Base-by-base conservation (phyloP, 2,888 invertebrate species). In the Oligia latruncula region DNA sequence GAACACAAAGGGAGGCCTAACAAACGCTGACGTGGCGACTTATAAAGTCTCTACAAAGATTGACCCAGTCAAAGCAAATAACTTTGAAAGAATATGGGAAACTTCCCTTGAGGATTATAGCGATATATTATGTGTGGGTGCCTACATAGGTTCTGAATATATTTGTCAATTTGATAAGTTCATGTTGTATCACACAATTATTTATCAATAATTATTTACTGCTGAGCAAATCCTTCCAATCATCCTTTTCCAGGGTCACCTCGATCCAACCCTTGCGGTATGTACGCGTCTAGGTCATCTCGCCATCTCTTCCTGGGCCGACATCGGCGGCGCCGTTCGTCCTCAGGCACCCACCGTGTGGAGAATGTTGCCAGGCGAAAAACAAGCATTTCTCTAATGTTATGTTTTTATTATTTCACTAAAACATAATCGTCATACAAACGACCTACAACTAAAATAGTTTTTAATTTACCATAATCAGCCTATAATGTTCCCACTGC, bases 11-110 rank as follows among this genome's bases (percentile, higher is more conserved):
- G 13, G 17, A 76, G 20, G 46, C 49, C 82, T 71, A 58, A 76
- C 66, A 74, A 84, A 67, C 43, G 82, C 78, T 76, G 75, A 79
- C 75, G 35, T 62, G 62, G 62, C 23, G 71, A 76, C 73, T 71
- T 74, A 58, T 71, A 82, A 81, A 81, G 65, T 84, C 71, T 76
- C 13, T 52, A 52, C 75, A 82, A 76, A 84, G 84, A 82, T 82
- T 84, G 85, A 78, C 84, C 82, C 70, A 82, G 15, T 29, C 20
- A 84, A 84, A 84, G 78, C 67, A 84, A 84, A 84, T 82, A 84
- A 84, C 75, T 84, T 84, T 75, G 70, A 49, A 67, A 74, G 85
- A 82, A 84, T 74, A 76, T 82, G 82, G 70, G 40, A 64, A 84
- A 71, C 60, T 66, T 68, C 46, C 43, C 40, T 55, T 46, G 55